phyloP scores from a whole-genome alignment of 2,888 invertebrate genomes.

The Eupithecia abbreviata region DNA sequence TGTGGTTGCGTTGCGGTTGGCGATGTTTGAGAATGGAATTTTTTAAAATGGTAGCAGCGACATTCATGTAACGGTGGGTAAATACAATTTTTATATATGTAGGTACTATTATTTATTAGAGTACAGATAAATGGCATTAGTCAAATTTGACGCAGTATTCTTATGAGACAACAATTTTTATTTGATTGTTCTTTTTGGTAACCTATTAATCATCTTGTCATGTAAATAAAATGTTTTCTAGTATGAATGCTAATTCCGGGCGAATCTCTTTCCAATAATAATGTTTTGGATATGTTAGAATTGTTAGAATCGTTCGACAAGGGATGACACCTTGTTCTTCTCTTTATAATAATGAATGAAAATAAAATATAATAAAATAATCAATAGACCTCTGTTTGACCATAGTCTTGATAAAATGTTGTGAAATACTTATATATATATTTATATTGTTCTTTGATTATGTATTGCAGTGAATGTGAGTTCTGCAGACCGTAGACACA shows the following conservation, averaged over 20 bases:
- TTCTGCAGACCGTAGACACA: conserved; percentile 72
- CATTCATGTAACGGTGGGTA: neutral
- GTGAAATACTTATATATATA: no score
- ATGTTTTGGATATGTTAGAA: neutral
- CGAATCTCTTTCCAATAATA: neutral
- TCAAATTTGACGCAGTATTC: neutral
- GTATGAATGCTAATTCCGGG: neutral
- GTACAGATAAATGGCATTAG: no score
- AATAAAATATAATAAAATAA: no score
- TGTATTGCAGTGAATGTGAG: conserved; percentile 54
- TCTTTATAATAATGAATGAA: neutral
- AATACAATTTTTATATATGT: no score
- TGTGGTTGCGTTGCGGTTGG: conserved; percentile 24
- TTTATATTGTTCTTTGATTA: conserved; percentile 8
- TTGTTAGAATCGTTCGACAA: neutral
- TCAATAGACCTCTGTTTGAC: neutral
- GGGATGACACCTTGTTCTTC: neutral
- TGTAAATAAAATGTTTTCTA: neutral
- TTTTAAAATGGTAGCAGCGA: neutral
- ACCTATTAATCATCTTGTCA: neutral
- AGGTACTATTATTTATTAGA: no score
- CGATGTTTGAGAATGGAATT: neutral
- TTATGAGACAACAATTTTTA: no score
- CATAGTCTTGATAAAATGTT: neutral
- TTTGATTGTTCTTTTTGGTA: no score